These are phyloP conservation scores for Petrocephalus schoutedeni DNA, from an alignment of 2,797 vertebrate genomes.

Conservation along the genomic window DNA sequence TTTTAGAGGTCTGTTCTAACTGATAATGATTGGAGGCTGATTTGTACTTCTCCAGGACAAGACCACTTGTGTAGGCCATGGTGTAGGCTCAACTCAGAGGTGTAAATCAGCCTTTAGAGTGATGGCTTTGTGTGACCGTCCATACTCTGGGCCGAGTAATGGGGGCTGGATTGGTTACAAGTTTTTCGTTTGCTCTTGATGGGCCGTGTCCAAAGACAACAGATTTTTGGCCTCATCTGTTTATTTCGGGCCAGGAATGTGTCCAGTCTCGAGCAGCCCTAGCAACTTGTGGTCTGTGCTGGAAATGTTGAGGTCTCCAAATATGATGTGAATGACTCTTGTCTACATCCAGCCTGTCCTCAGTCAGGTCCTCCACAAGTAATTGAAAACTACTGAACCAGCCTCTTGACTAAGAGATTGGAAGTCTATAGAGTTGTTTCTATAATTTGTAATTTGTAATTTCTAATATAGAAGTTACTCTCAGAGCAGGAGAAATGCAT, in stretches of 20 bases:
- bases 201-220: background rate
- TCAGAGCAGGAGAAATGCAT: background rate
- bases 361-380: background rate
- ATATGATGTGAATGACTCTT: background rate
- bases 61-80: background rate
- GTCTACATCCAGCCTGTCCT: background rate
- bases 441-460: background rate
- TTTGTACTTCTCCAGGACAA: background rate
- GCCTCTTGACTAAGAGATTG: background rate
- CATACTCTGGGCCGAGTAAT: background rate
- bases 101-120: background rate
- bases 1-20: background rate
- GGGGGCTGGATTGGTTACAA: background rate
- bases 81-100: background rate
- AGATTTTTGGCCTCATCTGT: background rate
- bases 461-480: background rate
- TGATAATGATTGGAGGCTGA: background rate
- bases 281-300: background rate
- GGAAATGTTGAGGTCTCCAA: background rate
- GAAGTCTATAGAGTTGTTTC: background rate
- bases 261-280: background rate
- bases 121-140: background rate
- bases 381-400: background rate
- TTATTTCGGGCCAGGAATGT: background rate
- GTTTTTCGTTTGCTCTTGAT: background rate